Base-by-base conservation (phyloP, 1,140 invertebrate species). In the Gonatopus flavifemur region DNA sequence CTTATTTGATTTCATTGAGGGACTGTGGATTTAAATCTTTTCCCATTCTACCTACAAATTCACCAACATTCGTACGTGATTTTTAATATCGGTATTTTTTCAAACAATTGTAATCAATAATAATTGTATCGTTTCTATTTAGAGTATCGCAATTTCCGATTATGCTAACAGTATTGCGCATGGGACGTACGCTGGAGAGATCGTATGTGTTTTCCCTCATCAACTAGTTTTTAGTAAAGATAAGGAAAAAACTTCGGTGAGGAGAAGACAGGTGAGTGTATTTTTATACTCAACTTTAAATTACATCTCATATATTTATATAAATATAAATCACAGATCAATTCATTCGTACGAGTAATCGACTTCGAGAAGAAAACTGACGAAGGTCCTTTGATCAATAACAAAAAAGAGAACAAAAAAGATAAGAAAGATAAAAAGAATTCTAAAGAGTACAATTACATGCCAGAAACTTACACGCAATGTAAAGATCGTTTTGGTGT, bases 141-240 rank as follows among this genome's bases (percentile, higher is more conserved):
- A 70, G 68, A 19, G 57, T 4, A 44, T 78, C 19, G 48, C 58
- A 2, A 46, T 60, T 25, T 76, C 69, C 20, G 75, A 77, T 50
- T 64, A 64, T 57, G 64, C 69, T 2, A 82, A 82, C 55, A 64
- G 68, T 15, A 56, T 80, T 19, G 72, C 75, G 22, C 73, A 76
- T 43, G 74, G 74, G 3, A 77, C 72, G 39, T 52, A 73, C 22
- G 67, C 75, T 44, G 81, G 81, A 20, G 77, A 80, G 56, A 51
- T 81, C 41, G 46, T 68, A 28, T 61, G 72, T 1, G 64, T 77
- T 7, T 77, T 78, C 58, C 71, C 71, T 16, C 67, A 75, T 22
- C 74, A 80, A 22, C 39, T 81, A 20, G 49, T 79, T 9, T 64
- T 68, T 35, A 33, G 45, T 10, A 64, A 54, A 21, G 69, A 73